Base-by-base conservation (phyloP, 2,113 vertebrate species). In the Syrrhaptes paradoxus region DNA sequence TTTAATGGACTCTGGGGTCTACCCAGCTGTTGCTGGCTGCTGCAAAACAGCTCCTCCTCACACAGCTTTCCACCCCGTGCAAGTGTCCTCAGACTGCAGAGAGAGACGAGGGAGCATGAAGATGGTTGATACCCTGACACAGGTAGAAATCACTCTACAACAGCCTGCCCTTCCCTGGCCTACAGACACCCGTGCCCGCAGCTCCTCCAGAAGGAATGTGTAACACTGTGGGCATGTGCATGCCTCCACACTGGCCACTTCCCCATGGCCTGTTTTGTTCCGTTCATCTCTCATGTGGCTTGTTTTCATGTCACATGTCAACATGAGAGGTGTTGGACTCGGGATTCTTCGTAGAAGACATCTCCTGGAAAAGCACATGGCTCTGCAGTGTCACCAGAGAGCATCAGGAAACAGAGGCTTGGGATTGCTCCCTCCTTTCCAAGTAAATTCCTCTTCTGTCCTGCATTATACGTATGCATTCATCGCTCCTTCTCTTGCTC, bases 381-480 rank as follows among this genome's bases (percentile, higher is more conserved):
- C 54, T 82, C 61, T 1, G 1, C 2, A 1, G 17, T 25, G 14
- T 82, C 46, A 49, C 26, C 19, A 6, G 1, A 36, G 32, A 8
- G 36, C 32, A 46, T 12, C 32, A 28, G 65, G 45, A 21, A 54
- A 59, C 34, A 67, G 8, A 72, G 41, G 49, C 32, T 75, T 1
- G 4, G 45, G 32, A 16, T 14, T n/a, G 43, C 28, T 65, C 10
- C 13, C 7, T 9, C 20, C 32, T 73, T 78, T 61, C 48, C 3
- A 11, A 25, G 25, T 29, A 65, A 48, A 29, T n/a, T 54, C 22
- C 25, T 49, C 24, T 89, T 70, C 32, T 28, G 3, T 41, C 28
- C 38, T 52, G 36, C 29, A 54, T 17, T 26, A 17, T 3, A 13
- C 4, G 15, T 31, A 9, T 41, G n/a, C 25, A 21, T 61, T 81